Conservation (phyloP, 2,888 invertebrate species). For the Cryptophagus acutangulus region DNA sequence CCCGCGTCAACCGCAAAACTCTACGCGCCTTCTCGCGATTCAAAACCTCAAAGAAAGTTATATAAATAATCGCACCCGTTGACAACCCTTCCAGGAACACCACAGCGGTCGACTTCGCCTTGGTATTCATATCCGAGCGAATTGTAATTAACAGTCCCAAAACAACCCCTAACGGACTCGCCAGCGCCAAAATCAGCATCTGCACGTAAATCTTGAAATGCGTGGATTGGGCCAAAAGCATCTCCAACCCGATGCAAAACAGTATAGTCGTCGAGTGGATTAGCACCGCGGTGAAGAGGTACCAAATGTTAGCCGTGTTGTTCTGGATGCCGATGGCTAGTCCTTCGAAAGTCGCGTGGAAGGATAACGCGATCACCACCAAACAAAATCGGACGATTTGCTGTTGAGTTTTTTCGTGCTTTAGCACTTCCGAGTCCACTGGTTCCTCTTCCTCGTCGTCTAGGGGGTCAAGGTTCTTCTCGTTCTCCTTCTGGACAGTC, state of each 20-base stretch:
- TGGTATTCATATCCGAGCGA: constrained; percentile 39
- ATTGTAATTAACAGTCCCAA: constrained; percentile 48
- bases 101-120: constrained; percentile 44
- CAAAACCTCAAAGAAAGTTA: constrained; percentile 52
- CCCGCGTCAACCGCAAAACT: constrained; percentile 40
- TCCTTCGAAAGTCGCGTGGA: constrained; percentile 55
- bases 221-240: constrained; percentile 48
- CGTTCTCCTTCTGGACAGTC: constrained; percentile 28
- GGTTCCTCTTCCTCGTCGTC: constrained; percentile 19
- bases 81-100: constrained; percentile 49
- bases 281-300: constrained; percentile 50
- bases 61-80: constrained; percentile 51
- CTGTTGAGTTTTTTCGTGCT: constrained; percentile 36
- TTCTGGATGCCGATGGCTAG: constrained; percentile 52
- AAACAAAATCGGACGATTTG: constrained; percentile 46
- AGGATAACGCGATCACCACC: constrained; percentile 50
- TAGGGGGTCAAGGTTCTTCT: constrained; percentile 24
- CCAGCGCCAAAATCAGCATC: constrained; percentile 48
- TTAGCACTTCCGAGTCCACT: constrained; percentile 31
- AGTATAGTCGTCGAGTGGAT: constrained; percentile 53
- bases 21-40: constrained; percentile 47
- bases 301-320: constrained; percentile 49
- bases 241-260: constrained; percentile 53
- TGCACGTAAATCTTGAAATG: constrained; percentile 44
- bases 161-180: constrained; percentile 51